Percentiles rank a stretch among this genome's conserved stretches.
phyloP scores from a whole-genome alignment of 2,797 vertebrate species.

The Notoglanidium macrostoma region DNA sequence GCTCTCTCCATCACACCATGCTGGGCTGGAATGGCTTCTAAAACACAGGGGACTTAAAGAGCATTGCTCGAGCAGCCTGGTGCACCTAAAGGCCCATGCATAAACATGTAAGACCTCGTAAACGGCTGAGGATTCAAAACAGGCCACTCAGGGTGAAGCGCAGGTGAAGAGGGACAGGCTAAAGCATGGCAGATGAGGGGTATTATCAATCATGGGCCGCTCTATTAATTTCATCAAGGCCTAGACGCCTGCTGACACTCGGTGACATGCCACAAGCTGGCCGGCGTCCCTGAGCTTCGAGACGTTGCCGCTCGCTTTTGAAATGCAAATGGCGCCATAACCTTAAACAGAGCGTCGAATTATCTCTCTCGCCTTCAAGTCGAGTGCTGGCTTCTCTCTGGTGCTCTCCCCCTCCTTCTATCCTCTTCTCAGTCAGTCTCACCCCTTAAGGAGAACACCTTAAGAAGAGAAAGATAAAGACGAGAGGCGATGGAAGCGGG shows the following conservation, averaged over 20 bases:
- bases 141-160: constrained; percentile 40
- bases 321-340: constrained; percentile 85
- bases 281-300: constrained; percentile 72
- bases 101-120: constrained; percentile 52
- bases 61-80: constrained; percentile 18
- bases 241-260: constrained; percentile 76
- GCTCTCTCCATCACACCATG: constrained; percentile 26
- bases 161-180: constrained; percentile 47
- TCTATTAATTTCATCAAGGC: constrained; percentile 83
- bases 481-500: constrained; percentile 43
- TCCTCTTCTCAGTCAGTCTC: constrained; percentile 56
- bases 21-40: constrained; percentile 44
- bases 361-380: constrained; percentile 73
- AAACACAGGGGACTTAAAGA: constrained; percentile 32
- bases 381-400: constrained; percentile 52
- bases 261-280: constrained; percentile 74
- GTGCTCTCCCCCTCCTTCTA: constrained; percentile 5
- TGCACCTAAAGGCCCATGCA: constrained; percentile 52
- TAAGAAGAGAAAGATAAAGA: constrained; percentile 71
- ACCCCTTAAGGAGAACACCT: constrained; percentile 64
- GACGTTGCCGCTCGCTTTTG: constrained; percentile 67
- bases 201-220: constrained; percentile 78
- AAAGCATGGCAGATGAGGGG: constrained; percentile 56
- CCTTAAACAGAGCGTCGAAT: constrained; percentile 77
- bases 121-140: constrained; percentile 47